Conservation (phyloP, 2,797 vertebrate genomes). For the Etheostoma nigrum region DNA sequence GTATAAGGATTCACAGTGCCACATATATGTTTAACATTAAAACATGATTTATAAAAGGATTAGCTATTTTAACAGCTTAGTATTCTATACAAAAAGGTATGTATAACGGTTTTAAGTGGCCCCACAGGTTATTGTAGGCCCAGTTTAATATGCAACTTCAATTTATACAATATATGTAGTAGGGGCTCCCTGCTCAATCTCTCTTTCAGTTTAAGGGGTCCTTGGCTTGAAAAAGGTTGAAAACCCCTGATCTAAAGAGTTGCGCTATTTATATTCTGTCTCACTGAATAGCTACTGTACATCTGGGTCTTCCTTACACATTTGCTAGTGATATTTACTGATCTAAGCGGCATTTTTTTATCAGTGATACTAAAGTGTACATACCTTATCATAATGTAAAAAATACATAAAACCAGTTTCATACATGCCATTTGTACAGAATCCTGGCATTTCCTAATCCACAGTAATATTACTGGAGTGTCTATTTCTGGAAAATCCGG, state of each 20-base stretch:
- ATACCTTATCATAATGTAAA: not conserved
- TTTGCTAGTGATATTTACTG: not conserved
- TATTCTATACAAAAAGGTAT: too few species aligned
- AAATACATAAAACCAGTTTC: not conserved
- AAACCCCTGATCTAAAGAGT: not conserved
- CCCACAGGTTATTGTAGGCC: too few species aligned
- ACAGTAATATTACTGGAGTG: not conserved
- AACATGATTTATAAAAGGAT: too few species aligned
- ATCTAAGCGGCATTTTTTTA: not conserved
- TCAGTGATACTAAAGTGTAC: not conserved
- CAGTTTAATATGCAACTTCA: too few species aligned
- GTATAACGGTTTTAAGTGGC: too few species aligned
- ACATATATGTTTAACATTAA: too few species aligned
- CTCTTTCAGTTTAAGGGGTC: too few species aligned
- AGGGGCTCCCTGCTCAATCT: too few species aligned
- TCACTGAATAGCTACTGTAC: not conserved
- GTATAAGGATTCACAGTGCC: too few species aligned
- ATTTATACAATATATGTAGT: too few species aligned
- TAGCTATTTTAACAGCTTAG: too few species aligned
- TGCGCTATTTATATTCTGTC: conserved; percentile 16
- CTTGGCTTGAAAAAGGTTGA: too few species aligned
- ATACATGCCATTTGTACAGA: not conserved
- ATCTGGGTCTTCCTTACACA: not conserved
- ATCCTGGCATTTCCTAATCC: not conserved
- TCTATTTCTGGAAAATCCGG: conserved; percentile 11